Base-by-base conservation (phyloP, 2,797 vertebrate genomes). In the Parauchenoglanis punctatus region DNA sequence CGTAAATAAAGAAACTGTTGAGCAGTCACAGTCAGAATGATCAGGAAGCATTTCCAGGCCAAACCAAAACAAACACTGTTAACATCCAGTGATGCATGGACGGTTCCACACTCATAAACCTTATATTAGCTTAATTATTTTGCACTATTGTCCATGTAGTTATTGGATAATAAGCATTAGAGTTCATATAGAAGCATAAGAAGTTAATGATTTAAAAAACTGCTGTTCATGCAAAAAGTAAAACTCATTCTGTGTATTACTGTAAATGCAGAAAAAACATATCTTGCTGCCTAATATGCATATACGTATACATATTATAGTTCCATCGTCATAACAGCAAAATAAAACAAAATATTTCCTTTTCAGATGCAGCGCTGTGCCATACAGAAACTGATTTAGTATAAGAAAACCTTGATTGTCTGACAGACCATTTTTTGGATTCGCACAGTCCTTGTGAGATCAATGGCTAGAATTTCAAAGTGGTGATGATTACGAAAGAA, bases 61-160 rank as follows among this genome's bases (percentile, higher is more conserved):
- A 56, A 78, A 56, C 28, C 49, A 78, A 58, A 78, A 20, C 15
- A 58, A 78, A 78, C 73, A 4, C 76, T 56, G 11, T 56, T 31
- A 78, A 78, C 8, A 25, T 58, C 28, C 28, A 81, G 56, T 40
- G 77, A 40, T 40, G 17, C 7, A 77, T 4, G 49, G 52, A 18
- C 31, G 15, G 31, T 61, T 81, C 35, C 76, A 78, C 28, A 23
- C 28, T 81, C 23, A 40, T 61, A 25, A 81, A 81, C 12, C 56
- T 59, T 81, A 59, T 23, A 35, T 81, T 13, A 59, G 77, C 56
- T 40, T 81, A 6, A 81, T 59, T 81, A 78, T 78, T 78, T 31
- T 58, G 52, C 76, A 56, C 28, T 31, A 17, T 31, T 78, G 20
- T 23, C 28, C 52, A 2, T 78, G 56, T 61, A 61, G 31, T 81